Percentiles rank a stretch among this genome's conserved stretches.
These are phyloP conservation scores for Phenganax stokvisi DNA, from an alignment of 92 coral and sea anemone species.

Conservation along the genomic window DNA sequence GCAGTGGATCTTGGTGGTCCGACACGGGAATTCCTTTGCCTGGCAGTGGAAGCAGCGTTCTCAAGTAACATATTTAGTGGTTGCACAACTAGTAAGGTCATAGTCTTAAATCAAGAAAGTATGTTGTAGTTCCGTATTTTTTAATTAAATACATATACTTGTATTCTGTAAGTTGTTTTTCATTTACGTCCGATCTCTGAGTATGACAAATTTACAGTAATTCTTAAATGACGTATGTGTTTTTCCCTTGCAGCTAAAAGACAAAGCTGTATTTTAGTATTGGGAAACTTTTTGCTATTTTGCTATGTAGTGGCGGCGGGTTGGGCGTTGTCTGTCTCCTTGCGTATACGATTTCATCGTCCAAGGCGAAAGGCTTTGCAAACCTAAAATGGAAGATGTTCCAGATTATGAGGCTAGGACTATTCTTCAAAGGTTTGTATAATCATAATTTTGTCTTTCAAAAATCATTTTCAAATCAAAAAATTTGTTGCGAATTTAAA, in stretches of 20 bases:
- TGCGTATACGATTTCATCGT: slow-evolving; percentile 36
- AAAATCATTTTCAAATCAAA: neutral
- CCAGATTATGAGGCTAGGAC: neutral
- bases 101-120: slow-evolving; percentile 29
- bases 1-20: slow-evolving; percentile 43
- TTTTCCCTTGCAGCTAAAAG: slow-evolving; percentile 6
- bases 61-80: slow-evolving; percentile 16
- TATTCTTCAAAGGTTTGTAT: neutral
- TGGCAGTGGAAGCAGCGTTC: slow-evolving; percentile 25
- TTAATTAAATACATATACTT: neutral
- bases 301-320: slow-evolving; percentile 54
- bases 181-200: too few relatives aligned
- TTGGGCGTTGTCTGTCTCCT: slow-evolving; percentile 41
- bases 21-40: slow-evolving; percentile 36
- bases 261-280: slow-evolving; percentile 22
- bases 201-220: neutral
- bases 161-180: neutral
- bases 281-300: slow-evolving; percentile 51
- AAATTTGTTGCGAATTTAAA: neutral
- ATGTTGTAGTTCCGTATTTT: neutral
- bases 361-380: slow-evolving; percentile 13
- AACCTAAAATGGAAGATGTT: slow-evolving; percentile 12
- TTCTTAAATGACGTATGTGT: neutral
- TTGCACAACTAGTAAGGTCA: neutral
- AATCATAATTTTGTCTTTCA: too few relatives aligned